phyloP scores from a whole-genome alignment of 2,113 vertebrate species.

The Alligator sinensis region DNA sequence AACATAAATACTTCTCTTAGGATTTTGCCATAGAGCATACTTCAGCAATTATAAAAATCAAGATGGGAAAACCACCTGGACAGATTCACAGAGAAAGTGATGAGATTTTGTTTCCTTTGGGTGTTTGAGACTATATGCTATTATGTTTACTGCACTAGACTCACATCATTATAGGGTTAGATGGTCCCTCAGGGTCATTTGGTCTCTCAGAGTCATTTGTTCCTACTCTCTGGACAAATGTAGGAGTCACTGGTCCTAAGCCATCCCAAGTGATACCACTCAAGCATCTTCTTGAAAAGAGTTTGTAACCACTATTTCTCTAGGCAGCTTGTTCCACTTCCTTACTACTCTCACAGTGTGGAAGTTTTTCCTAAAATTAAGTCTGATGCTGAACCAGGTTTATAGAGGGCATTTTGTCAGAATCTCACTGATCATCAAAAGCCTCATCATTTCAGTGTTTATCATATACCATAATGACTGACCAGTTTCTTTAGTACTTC shows the following conservation, averaged over 20 bases:
- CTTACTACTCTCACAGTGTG: too few relatives aligned
- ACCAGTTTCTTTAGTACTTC: background rate
- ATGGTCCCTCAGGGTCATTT: too few relatives aligned
- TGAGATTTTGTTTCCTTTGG: background rate
- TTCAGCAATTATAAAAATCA: constrained; percentile 54
- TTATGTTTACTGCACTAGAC: background rate
- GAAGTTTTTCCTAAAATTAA: too few relatives aligned
- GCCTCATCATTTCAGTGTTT: background rate
- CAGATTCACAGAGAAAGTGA: background rate
- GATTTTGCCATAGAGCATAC: background rate
- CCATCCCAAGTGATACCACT: too few relatives aligned
- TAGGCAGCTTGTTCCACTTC: too few relatives aligned
- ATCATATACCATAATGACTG: background rate
- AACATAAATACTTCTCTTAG: constrained; percentile 59
- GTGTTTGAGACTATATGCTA: background rate
- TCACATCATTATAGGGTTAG: too few relatives aligned
- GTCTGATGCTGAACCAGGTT: too few relatives aligned
- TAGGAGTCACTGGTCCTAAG: too few relatives aligned
- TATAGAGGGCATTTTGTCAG: background rate
- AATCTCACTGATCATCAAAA: background rate
- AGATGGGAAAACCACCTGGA: constrained; percentile 15
- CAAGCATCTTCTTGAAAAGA: too few relatives aligned
- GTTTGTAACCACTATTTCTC: too few relatives aligned
- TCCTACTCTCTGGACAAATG: too few relatives aligned
- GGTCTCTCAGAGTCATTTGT: too few relatives aligned